Conservation (phyloP, 2,797 vertebrate species). For the Synanceia verrucosa region DNA sequence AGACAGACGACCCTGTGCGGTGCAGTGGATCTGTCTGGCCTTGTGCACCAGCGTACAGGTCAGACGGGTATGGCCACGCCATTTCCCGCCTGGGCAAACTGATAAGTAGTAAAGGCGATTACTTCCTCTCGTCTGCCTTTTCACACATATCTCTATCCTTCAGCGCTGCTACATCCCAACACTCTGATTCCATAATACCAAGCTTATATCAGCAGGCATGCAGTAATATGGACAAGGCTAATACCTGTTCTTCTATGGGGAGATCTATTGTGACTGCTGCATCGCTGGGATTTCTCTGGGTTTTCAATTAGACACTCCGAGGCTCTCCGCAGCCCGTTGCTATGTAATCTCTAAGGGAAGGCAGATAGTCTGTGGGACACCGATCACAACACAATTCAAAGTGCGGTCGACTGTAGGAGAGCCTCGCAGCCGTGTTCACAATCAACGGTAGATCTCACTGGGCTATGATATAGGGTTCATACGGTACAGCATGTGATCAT, state of each 20-base stretch:
- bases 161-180: constrained; percentile 60
- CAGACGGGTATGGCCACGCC: constrained; percentile 48
- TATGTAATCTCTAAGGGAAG: constrained; percentile 72
- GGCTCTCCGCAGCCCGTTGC: constrained; percentile 58
- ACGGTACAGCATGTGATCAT: neutral
- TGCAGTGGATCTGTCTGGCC: constrained; percentile 24
- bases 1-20: constrained; percentile 8
- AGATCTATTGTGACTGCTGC: constrained; percentile 57
- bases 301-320: constrained; percentile 82
- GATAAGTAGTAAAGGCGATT: constrained; percentile 79
- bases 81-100: constrained; percentile 69
- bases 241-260: constrained; percentile 72
- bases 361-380: constrained; percentile 59
- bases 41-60: constrained; percentile 42
- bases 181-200: constrained; percentile 56
- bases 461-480: constrained; percentile 6
- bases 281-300: constrained; percentile 61
- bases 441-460: constrained; percentile 24
- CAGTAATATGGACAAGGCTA: constrained; percentile 71
- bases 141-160: constrained; percentile 62
- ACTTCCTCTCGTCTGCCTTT: constrained; percentile 59
- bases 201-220: constrained; percentile 60
- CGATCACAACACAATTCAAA: constrained; percentile 59
- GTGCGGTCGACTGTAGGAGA: constrained; percentile 20
- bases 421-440: constrained; percentile 30